A percentile compares a stretch with the other conserved stretches of the same genome.
phyloP scores from a whole-genome alignment of 1,140 invertebrate genomes.

The Tetramorium parvispinum region DNA sequence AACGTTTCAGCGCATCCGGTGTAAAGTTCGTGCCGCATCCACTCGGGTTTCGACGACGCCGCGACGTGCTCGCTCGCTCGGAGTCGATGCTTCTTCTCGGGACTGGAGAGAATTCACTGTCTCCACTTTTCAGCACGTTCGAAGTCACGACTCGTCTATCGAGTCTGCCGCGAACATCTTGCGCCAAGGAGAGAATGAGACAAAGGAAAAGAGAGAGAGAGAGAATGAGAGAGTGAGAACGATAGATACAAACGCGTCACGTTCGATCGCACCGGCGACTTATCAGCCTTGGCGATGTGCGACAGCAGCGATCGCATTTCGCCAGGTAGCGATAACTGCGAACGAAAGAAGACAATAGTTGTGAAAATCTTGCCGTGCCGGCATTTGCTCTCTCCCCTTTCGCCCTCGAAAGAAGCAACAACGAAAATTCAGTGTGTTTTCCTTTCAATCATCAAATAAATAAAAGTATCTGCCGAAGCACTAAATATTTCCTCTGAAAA shows the following conservation, averaged over 20 bases:
- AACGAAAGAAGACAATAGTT: constrained; percentile 45
- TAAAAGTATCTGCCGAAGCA: background rate
- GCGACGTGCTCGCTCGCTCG: constrained; percentile 20
- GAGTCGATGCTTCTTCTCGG: constrained; percentile 27
- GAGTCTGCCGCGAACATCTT: constrained; percentile 46
- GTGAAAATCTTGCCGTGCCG: constrained; percentile 18
- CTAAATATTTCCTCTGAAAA: background rate
- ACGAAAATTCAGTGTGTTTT: background rate
- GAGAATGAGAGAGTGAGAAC: background rate
- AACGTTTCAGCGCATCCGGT: constrained; percentile 49
- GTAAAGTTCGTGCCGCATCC: constrained; percentile 45
- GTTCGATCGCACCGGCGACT: constrained; percentile 48
- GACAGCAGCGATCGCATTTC: constrained; percentile 47
- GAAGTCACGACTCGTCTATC: constrained; percentile 51
- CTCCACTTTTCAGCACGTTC: constrained; percentile 47
- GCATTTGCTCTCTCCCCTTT: background rate
- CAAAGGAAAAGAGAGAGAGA: background rate
- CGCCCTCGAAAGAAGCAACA: background rate
- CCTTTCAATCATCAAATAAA: constrained; percentile 5
- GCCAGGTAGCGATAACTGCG: constrained; percentile 51
- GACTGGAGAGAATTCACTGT: constrained; percentile 44
- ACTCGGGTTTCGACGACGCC: constrained; percentile 33
- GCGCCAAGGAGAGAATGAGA: background rate
- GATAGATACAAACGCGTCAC: constrained; percentile 47
- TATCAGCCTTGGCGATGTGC: constrained; percentile 37